Evolutionary conservation across 2,797 vertebrate species (phyloP).

Genomic region (Pristis pectinata): DNA sequence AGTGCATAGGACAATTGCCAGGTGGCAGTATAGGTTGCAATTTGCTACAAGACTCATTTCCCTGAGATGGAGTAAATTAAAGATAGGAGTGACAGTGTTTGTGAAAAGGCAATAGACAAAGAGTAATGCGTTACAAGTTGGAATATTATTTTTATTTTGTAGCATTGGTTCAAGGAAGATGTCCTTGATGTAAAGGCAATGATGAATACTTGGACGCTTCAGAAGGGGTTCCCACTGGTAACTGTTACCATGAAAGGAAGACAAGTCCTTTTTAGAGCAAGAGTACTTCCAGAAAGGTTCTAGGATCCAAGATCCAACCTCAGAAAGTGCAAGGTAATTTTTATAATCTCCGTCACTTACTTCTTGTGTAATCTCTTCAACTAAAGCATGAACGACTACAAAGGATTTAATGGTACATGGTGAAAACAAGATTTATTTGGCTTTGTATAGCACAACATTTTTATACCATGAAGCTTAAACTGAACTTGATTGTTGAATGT

Average conservation of each 20-base stretch:
- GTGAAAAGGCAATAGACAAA: background rate
- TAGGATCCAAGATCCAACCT: conserved; percentile 37
- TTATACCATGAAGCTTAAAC: background rate
- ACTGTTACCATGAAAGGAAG: conserved; percentile 70
- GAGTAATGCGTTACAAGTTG: background rate
- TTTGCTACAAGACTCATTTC: background rate
- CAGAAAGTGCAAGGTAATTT: conserved; percentile 16
- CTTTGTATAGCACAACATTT: background rate
- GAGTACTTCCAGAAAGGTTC: conserved; percentile 69
- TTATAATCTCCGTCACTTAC: background rate
- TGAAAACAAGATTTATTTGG: background rate
- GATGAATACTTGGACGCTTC: conserved; percentile 89
- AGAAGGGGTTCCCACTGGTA: conserved; percentile 82
- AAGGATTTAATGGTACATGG: background rate
- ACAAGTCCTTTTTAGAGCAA: conserved; percentile 69
- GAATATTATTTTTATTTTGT: conserved; percentile 36
- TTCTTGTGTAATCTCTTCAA: background rate
- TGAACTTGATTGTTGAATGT: background rate
- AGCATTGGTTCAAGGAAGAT: conserved; percentile 71
- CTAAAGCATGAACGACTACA: background rate
- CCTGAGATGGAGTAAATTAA: background rate
- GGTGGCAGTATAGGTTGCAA: background rate
- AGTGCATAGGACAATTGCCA: background rate
- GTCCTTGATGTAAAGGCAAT: conserved; percentile 68
- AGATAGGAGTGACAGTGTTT: background rate